A percentile compares a stretch with the other conserved stretches of the same genome.
phyloP scores from a whole-genome alignment of 2,113 vertebrate species.

The Chrysochloris asiatica region DNA sequence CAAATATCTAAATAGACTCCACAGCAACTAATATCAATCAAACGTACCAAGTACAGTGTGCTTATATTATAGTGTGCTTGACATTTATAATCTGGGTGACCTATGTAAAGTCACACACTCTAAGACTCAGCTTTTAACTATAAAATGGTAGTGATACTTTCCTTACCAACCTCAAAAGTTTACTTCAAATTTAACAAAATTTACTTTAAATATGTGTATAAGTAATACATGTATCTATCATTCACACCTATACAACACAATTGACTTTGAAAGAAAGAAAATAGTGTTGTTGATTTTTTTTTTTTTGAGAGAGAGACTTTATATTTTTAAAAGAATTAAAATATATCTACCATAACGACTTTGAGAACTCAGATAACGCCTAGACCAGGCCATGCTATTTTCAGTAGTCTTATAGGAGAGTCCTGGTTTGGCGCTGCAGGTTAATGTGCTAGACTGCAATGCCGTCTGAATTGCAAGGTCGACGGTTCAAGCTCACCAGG shows the following conservation, averaged over 20 bases:
- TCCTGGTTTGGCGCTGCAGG: too few relatives aligned
- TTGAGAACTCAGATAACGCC: too few relatives aligned
- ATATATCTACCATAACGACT: neutral
- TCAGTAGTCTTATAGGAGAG: neutral
- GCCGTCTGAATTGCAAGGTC: neutral
- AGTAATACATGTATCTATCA: neutral
- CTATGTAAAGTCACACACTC: neutral
- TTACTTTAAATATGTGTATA: neutral
- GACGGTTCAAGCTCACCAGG: too few relatives aligned
- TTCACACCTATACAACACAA: neutral
- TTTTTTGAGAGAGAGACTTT: neutral
- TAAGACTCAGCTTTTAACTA: too few relatives aligned
- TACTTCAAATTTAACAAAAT: neutral
- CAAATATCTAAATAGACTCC: too few relatives aligned
- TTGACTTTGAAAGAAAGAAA: neutral
- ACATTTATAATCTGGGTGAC: neutral
- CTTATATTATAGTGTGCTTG: too few relatives aligned
- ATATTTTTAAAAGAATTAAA: neutral
- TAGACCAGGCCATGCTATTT: neutral
- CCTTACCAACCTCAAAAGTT: neutral
- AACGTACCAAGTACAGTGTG: too few relatives aligned
- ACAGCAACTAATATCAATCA: too few relatives aligned
- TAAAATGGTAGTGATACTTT: neutral
- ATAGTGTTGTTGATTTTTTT: too few relatives aligned
- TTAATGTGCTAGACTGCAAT: neutral